phyloP scores from a whole-genome alignment of 2,113 vertebrate species.

The Hystrix cristata region DNA sequence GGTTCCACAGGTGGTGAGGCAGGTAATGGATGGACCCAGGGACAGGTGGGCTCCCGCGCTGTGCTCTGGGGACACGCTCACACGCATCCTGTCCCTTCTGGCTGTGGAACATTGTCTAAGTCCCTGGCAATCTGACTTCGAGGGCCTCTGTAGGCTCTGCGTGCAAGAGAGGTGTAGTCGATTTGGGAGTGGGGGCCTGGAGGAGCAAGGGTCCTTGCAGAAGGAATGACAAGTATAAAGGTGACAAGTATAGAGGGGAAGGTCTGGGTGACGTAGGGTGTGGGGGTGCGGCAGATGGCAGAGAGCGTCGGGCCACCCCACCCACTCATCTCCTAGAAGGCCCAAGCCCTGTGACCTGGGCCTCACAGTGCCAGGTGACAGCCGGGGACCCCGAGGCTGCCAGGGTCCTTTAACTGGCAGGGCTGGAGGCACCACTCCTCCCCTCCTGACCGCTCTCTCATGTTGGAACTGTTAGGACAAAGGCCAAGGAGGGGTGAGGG shows the following conservation, averaged over 20 bases:
- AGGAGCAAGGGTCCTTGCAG: fast-evolving
- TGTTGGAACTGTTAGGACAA: not conserved
- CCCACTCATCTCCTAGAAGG: fast-evolving
- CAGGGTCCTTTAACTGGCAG: no score
- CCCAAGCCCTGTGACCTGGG: not conserved
- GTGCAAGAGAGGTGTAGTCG: fast-evolving
- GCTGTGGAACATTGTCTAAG: not conserved
- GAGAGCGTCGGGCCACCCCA: fast-evolving
- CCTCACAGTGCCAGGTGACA: fast-evolving
- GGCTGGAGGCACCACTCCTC: not conserved
- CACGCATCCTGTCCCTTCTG: fast-evolving
- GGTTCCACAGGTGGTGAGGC: fast-evolving
- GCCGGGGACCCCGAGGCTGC: not conserved
- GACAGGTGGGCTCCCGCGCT: not conserved
- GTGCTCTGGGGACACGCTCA: not conserved
- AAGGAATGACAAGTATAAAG: fast-evolving
- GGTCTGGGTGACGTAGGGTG: fast-evolving
- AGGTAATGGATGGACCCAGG: not conserved
- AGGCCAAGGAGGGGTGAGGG: not conserved
- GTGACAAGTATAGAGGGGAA: no score
- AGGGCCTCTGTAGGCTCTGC: not conserved
- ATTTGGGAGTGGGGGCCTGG: not conserved
- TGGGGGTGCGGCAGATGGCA: fast-evolving
- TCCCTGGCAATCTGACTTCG: not conserved
- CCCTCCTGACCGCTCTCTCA: not conserved